Conservation (phyloP, 2,888 invertebrate genomes). For the Escarpia spicata region DNA sequence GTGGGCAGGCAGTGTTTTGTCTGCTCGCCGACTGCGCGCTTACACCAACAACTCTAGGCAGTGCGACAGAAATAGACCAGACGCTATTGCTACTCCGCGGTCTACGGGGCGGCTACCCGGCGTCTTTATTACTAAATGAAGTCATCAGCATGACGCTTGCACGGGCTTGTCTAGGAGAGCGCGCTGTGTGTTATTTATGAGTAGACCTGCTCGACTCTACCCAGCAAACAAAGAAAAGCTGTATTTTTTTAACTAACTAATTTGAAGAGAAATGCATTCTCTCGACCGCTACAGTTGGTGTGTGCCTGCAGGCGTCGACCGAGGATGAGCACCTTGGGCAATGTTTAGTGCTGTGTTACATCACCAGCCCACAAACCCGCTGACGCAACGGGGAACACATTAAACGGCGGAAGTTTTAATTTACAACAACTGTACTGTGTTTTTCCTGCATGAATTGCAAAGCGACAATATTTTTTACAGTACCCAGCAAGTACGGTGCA, state of each 20-base stretch:
- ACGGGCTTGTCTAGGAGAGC: background rate
- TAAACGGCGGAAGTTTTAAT: too few relatives aligned
- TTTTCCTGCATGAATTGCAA: too few relatives aligned
- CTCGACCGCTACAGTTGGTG: too few relatives aligned
- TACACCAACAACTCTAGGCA: background rate
- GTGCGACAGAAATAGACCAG: background rate
- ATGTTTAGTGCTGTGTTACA: too few relatives aligned
- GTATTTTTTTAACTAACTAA: background rate
- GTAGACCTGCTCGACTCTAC: background rate
- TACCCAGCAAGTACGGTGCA: too few relatives aligned
- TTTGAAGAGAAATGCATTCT: background rate
- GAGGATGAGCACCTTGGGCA: too few relatives aligned
- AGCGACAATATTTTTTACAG: too few relatives aligned
- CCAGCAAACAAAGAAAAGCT: background rate
- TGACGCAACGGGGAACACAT: too few relatives aligned
- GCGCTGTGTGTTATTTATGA: background rate
- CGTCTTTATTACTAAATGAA: background rate
- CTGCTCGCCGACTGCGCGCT: background rate
- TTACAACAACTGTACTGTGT: too few relatives aligned
- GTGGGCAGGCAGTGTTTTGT: background rate
- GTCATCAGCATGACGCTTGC: background rate
- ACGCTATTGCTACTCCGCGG: background rate
- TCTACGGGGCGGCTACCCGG: background rate
- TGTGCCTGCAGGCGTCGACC: too few relatives aligned
- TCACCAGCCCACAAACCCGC: too few relatives aligned